Base-by-base conservation (phyloP, 2,797 vertebrate species). In the Clarias laeviceps region DNA sequence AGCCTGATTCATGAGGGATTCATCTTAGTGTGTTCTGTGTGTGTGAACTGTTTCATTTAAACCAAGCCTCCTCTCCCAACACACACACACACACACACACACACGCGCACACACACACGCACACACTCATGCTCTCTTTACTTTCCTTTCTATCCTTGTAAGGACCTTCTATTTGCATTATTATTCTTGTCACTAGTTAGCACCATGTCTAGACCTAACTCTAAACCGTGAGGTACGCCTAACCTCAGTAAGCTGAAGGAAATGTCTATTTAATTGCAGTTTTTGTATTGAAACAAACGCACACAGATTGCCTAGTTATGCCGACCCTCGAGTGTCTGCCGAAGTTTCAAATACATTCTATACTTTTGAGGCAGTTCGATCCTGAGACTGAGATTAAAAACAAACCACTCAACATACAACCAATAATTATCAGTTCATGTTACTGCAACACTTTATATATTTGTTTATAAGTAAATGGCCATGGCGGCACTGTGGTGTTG, bases 11-110 rank as follows among this genome's bases (percentile, higher is more conserved):
- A 83, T 87, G 82, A 77, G 61, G 65, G 59, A 78, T 80, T 86
- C 80, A 70, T 89, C 72, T 86, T 84, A 70, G 65, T 86, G 76
- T 84, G 76, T 87, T 77, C 40, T 77, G 15, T 50, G 84, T 50
- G 84, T 78, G 32, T 74, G 17, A n/a, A 61, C 45, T 62, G 54
- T 81, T 68, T 82, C 40, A 50, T 65, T 80, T 66, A 80, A 80
- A 66, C 14, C 78, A 64, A 64, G 34, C 40, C 4, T 68, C 57
- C 62, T 32, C 24, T 37, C 64, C 54, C 14, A 15, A 64, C 56
- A 81, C 68, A 84, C 56, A 77, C 57, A 87, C 29, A 27, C 62
- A 40, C 29, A 77, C 32, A 45, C 61, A 77, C 27, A 59, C 73
- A 57, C 27, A 50, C 37, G 54, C 68, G 24, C 73, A 29, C 27